Evolutionary conservation across 1,140 invertebrate genomes (phyloP), one percentile per base, ranked within the genome.

Genomic region (Caerostris extrusa): DNA sequence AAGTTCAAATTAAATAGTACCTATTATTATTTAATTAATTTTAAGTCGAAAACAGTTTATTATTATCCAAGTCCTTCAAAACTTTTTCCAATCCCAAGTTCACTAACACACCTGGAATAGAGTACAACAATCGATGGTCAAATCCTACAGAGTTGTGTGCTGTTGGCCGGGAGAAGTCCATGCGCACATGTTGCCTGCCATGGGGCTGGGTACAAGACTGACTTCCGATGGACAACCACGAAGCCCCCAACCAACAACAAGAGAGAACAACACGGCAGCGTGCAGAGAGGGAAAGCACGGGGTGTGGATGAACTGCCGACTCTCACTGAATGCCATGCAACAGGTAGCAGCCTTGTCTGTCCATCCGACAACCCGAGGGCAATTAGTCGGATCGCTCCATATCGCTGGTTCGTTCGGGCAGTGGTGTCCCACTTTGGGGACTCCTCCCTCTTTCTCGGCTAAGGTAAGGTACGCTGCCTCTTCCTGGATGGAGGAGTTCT

Each of bases 321-420:
- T 89, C 92, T 93, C 92, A 93, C 92, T 93, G 77, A 69, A 71
- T 53, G 17, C 58, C 83, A 50, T 17, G 57, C 83, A 93, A 93
- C 82, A 69, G 56, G 57, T 82, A 50, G 90, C 90, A 85, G 64
- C 83, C 50, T 81, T 60, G 85, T 82, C 53, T 56, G 64, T 81
- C 69, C 82, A 67, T 61, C 67, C 92, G 19, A 77, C 50, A 69
- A 64, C 55, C 55, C 53, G 55, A 56, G 85, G 92, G 67, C 85
- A 92, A 86, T 92, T 86, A 81, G n/a, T 86, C 83, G 67, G 91
- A 93, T 93, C 91, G 91, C 91, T 93, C 91, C 91, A 93, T 93
- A 93, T 93, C 92, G 85, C 92, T 88, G 85, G 92, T 88, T 93
- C 91, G 91, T 71, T 92, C 67, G 92, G 92, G 85, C 86, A 77